Percentiles rank a stretch among this genome's conserved stretches.
Evolutionary conservation across 53 echinoderm and acorn worm species (phyloP).

Genomic region (Astropecten irregularis): DNA sequence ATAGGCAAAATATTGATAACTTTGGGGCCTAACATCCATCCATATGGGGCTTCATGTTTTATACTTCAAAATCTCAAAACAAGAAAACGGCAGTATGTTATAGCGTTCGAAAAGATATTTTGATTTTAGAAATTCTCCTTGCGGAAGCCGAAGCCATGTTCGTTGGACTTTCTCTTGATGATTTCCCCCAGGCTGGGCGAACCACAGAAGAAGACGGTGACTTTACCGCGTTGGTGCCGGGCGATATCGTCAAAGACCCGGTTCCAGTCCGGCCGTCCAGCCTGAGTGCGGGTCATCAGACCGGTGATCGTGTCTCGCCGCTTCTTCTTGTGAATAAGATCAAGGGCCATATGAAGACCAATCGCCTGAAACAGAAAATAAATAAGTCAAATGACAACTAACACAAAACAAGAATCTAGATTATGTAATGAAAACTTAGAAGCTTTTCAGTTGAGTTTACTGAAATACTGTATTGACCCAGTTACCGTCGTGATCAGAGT

Average conservation of each 20-base stretch:
- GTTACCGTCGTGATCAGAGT: too few species aligned
- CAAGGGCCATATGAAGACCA: constrained; percentile 89
- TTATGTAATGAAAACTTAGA: too few species aligned
- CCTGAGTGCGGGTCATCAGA: constrained; percentile 87
- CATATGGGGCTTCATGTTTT: too few species aligned
- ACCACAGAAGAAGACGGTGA: constrained; percentile 96
- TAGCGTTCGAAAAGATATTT: too few species aligned
- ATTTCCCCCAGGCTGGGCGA: constrained; percentile 79
- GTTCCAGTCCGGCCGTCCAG: constrained; percentile 93
- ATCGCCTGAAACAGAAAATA: constrained; percentile 52
- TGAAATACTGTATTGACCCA: background rate
- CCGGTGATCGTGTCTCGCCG: constrained; percentile 91
- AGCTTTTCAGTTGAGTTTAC: background rate
- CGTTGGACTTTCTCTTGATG: constrained; percentile 70
- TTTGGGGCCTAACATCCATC: too few species aligned
- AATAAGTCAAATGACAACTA: background rate
- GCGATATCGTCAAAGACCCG: constrained; percentile 81
- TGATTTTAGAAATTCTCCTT: constrained; percentile 87
- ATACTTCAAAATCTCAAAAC: too few species aligned
- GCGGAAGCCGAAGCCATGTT: constrained; percentile 86
- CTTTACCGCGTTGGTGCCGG: constrained; percentile 66
- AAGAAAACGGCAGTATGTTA: too few species aligned
- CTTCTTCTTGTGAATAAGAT: constrained; percentile 88
- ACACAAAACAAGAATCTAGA: too few species aligned
- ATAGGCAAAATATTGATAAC: too few species aligned